Base-by-base conservation (phyloP, 2,888 invertebrate species). In the Norana najaformis region DNA sequence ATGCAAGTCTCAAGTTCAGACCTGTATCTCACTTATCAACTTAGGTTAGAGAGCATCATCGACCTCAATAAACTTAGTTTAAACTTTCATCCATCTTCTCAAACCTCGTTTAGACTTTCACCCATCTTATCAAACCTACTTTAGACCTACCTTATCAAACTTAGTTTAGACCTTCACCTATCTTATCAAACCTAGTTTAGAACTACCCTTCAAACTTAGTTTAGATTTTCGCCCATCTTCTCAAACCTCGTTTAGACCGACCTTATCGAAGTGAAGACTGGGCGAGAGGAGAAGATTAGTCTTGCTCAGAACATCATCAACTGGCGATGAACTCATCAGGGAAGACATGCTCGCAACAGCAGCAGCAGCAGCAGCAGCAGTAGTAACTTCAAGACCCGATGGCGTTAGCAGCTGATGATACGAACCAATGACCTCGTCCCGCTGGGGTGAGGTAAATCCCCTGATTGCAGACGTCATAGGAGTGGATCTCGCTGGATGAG, bases 321-420 rank as follows among this genome's bases (percentile, higher is more conserved):
- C 37, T 35, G 85, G 4, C 1, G 85, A 35, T 6, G 37, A 35
- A 36, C 36, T 36, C 37, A 85, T 36, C 36, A 85, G 37, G 85
- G 85, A 85, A 85, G 85, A 85, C 85, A 85, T 85, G 85, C 37
- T 85, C 36, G 85, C 85, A 85, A 37, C 85, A 85, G 85, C 85
- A 36, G 85, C 85, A 37, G 36, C 35, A 23, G 85, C 85, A 37
- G 85, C 85, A 23, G 53, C 53, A 23, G 53, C 53, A 53, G 53
- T 23, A 85, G 85, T 37, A 85, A 37, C 85, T 8, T 35, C 85
- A 85, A 85, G 37, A 37, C 36, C 36, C 6, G 85, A 23, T 16
- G 85, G 85, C 69, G 69, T 69, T n/a, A 69, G 69, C 8, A 69
- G 69, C 30, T 69, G 69, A 30, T 13, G 30, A 69, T 69, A 69